Evolutionary conservation across 2,797 vertebrate genomes (phyloP), one percentile per base, ranked within the genome.

Genomic region (Pseudochaenichthys georgianus): DNA sequence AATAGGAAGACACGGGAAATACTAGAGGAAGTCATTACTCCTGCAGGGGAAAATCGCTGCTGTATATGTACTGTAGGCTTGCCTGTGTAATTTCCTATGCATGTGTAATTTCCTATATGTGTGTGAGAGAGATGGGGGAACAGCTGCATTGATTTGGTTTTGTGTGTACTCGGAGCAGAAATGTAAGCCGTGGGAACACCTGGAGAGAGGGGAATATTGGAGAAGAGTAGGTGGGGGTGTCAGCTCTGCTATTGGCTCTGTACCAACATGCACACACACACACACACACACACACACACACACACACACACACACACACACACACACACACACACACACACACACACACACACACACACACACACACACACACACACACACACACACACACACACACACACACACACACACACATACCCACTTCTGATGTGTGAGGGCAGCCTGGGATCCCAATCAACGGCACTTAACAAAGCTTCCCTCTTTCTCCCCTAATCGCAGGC

Each of bases 391-490:
- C 21, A 46, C 43, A 21, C 65, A 34, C 72, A 48, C 66, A 68
- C 63, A 68, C 21, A 50, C 43, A 34, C 65, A 34, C 72, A 48
- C 66, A 68, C 63, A 68, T 41, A 78, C 64, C 69, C 64, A 79
- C 72, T 65, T 76, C 81, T 57, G 82, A 86, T 88, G 84, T 83
- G 88, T 60, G 77, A 89, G 90, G 88, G 85, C 80, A 88, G 90
- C 88, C 82, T 89, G 66, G 89, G 89, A 92, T 94, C 84, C 89
- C 91, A 93, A 94, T 94, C 91, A 89, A 87, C 80, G 87, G 88
- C 91, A 92, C 91, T 94, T 90, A 92, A 93, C 93, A 94, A 94
- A 93, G 89, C 88, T 88, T 91, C 81, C 82, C 85, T 90, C 88
- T 91, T 92, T 93, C 88, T 91, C 82, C 85, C 89, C 94, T 93